phyloP scores from a whole-genome alignment of 2,113 vertebrate species.

The Agapornis roseicollis region DNA sequence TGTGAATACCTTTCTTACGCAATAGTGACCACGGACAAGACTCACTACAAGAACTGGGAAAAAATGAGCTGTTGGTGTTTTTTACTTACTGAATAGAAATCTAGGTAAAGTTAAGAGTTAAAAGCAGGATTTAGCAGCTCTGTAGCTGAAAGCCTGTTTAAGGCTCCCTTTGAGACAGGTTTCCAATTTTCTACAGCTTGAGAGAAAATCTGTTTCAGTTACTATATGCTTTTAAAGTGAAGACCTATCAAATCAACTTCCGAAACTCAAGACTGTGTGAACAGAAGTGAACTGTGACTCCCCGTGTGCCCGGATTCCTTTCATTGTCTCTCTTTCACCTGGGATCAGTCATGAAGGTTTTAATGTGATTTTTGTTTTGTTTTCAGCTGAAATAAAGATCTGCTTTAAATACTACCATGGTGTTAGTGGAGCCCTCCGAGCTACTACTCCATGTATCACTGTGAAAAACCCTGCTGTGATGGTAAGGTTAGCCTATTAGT shows the following conservation, averaged over 20 bases:
- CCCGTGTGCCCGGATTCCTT: background rate
- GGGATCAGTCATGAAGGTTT: background rate
- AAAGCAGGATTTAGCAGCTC: background rate
- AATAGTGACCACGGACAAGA: background rate
- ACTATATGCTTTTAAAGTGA: background rate
- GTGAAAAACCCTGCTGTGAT: slow-evolving; percentile 94
- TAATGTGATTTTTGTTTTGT: background rate
- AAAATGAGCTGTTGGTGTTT: background rate
- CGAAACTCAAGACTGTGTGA: background rate
- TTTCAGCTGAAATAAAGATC: slow-evolving; percentile 96
- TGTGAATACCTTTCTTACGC: background rate
- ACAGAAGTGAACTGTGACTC: background rate
- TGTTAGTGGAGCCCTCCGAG: slow-evolving; percentile 92
- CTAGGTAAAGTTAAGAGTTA: background rate
- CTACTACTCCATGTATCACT: slow-evolving; percentile 96
- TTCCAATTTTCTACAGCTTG: background rate
- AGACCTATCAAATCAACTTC: background rate
- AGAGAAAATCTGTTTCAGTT: background rate
- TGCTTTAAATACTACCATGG: slow-evolving; percentile 99
- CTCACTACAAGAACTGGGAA: background rate
- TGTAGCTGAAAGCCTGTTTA: background rate
- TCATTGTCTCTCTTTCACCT: background rate
- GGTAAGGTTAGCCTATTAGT: slow-evolving; percentile 74
- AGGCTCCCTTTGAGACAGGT: background rate
- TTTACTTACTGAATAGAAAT: background rate